Percentiles rank a stretch among this genome's conserved stretches.
Conservation (phyloP, 2,888 invertebrate genomes). For the Xestobium rufovillosum region DNA sequence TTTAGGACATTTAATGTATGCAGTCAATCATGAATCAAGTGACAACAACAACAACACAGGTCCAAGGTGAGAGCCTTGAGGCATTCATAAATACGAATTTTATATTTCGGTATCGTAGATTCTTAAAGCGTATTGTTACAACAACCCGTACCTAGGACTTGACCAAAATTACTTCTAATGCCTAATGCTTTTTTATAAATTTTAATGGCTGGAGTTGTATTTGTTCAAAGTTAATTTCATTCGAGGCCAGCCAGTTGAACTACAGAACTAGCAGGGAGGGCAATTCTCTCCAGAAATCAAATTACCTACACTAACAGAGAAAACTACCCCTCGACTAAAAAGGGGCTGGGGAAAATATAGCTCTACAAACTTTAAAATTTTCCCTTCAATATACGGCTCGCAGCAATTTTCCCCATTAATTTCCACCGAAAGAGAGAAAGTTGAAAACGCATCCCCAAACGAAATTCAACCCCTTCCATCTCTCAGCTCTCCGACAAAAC, state of each 20-base stretch:
- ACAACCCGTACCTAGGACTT: too few species aligned
- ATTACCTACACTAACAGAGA: slow-evolving; percentile 29
- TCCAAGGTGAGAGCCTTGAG: too few species aligned
- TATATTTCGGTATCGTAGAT: too few species aligned
- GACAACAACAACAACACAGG: too few species aligned
- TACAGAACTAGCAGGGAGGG: background rate
- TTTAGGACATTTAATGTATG: too few species aligned
- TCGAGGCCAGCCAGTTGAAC: background rate
- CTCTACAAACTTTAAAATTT: slow-evolving; percentile 35
- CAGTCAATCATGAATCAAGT: too few species aligned
- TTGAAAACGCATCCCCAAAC: slow-evolving; percentile 37
- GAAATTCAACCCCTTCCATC: slow-evolving; percentile 22
- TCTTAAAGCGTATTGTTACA: too few species aligned
- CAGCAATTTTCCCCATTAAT: slow-evolving; percentile 38
- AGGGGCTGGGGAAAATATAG: slow-evolving; percentile 29
- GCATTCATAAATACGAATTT: too few species aligned
- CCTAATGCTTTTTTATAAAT: too few species aligned
- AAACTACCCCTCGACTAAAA: slow-evolving; percentile 25
- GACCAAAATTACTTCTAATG: too few species aligned
- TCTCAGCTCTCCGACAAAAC: slow-evolving; percentile 8
- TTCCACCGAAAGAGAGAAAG: slow-evolving; percentile 34
- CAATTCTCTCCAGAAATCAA: slow-evolving; percentile 22
- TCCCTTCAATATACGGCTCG: slow-evolving; percentile 30
- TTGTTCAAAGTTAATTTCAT: background rate
- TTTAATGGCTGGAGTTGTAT: too few species aligned